Evolutionary conservation across 2,888 invertebrate species (phyloP).

Genomic region (Daptonema setosum): DNA sequence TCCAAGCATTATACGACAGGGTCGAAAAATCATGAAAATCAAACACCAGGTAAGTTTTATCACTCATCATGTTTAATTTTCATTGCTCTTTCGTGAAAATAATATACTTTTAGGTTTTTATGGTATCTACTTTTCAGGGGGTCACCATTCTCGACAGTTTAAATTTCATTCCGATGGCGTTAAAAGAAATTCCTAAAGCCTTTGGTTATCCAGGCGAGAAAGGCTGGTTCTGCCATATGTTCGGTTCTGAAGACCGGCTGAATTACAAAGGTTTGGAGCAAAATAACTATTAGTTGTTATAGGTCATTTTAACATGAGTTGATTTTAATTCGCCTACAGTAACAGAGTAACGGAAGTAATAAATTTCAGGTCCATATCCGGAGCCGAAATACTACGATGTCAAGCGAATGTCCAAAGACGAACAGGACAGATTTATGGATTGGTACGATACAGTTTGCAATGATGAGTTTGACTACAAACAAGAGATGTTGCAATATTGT

Average conservation of each 20-base stretch:
- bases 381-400: neutral
- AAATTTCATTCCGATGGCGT: neutral
- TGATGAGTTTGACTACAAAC: conserved; percentile 10
- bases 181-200: neutral
- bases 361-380: neutral
- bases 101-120: too few relatives aligned
- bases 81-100: too few relatives aligned
- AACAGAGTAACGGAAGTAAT: neutral
- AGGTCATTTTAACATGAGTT: too few relatives aligned
- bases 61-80: too few relatives aligned
- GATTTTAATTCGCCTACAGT: neutral
- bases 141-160: neutral
- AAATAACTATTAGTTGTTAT: neutral
- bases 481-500: conserved; percentile 13
- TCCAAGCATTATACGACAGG: too few relatives aligned
- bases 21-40: too few relatives aligned
- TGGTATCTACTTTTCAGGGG: too few relatives aligned
- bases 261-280: neutral
- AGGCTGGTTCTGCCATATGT: neutral
- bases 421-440: too few relatives aligned
- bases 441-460: too few relatives aligned
- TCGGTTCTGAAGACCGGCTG: neutral
- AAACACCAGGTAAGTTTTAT: too few relatives aligned
- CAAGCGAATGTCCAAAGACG: too few relatives aligned
- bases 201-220: neutral